These are phyloP conservation scores for Centropristis striata DNA, from an alignment of 2,113 vertebrate species.

Conservation along the genomic window DNA sequence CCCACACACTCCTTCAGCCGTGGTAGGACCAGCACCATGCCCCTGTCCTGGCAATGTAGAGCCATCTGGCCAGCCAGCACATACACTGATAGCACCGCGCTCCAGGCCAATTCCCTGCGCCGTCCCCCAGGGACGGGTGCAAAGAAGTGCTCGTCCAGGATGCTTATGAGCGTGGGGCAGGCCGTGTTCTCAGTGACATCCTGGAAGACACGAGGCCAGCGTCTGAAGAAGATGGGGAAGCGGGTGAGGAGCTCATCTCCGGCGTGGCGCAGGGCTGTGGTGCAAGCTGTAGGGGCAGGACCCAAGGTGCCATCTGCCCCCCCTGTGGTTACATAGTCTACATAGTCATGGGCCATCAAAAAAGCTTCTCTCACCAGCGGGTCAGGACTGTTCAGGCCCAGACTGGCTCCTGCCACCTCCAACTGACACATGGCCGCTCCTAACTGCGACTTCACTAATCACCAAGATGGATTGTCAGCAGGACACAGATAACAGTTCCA, in stretches of 20 bases:
- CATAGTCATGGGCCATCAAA: slow-evolving; percentile 81
- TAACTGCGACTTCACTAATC: slow-evolving; percentile 5
- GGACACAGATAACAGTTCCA: not conserved
- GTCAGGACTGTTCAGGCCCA: slow-evolving; percentile 75
- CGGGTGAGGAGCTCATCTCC: slow-evolving; percentile 81
- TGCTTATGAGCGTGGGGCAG: slow-evolving; percentile 76
- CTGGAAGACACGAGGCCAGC: slow-evolving; percentile 85
- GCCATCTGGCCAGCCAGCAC: slow-evolving; percentile 87
- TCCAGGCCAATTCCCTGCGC: slow-evolving; percentile 81
- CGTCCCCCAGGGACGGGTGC: slow-evolving; percentile 53
- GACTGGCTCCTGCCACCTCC: slow-evolving; percentile 40
- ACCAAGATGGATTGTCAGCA: slow-evolving; percentile 28
- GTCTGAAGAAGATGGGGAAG: slow-evolving; percentile 87
- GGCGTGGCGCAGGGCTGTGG: slow-evolving; percentile 79
- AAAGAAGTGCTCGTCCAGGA: slow-evolving; percentile 84
- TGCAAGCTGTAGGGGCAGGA: slow-evolving; percentile 67
- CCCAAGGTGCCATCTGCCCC: slow-evolving; percentile 46
- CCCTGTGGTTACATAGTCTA: slow-evolving; percentile 80
- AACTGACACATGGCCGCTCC: slow-evolving; percentile 56
- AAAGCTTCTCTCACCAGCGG: slow-evolving; percentile 82
- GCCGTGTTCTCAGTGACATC: slow-evolving; percentile 80
- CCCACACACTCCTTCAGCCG: slow-evolving; percentile 82
- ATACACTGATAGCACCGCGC: slow-evolving; percentile 83
- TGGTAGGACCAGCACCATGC: slow-evolving; percentile 75
- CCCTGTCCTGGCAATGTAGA: slow-evolving; percentile 80